Evolutionary conservation across 2,888 invertebrate genomes (phyloP).

Genomic region (Phoronis australis): DNA sequence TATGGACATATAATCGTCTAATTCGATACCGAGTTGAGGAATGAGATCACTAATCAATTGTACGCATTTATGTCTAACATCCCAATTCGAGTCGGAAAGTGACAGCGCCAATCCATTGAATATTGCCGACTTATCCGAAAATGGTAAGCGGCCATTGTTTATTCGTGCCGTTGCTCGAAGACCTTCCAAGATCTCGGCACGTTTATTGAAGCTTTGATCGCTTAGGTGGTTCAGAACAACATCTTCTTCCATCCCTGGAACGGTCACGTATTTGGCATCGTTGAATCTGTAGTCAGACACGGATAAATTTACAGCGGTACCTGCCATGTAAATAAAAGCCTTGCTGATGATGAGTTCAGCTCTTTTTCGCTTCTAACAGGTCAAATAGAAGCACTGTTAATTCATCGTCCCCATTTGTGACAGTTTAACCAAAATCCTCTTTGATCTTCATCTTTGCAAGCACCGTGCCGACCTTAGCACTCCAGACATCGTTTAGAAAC

Average conservation of each 20-base stretch:
- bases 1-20: constrained; percentile 49
- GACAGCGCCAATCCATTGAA: constrained; percentile 51
- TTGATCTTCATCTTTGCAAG: no score
- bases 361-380: no score
- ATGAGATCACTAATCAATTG: constrained; percentile 48
- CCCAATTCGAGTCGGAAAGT: constrained; percentile 53
- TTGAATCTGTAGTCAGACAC: constrained; percentile 28
- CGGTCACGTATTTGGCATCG: constrained; percentile 32
- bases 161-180: constrained; percentile 39
- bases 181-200: constrained; percentile 44
- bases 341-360: no score
- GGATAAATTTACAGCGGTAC: constrained; percentile 37
- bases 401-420: no score
- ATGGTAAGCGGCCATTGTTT: constrained; percentile 45
- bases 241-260: constrained; percentile 45
- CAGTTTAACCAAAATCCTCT: no score
- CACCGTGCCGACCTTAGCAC: no score
- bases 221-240: constrained; percentile 41
- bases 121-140: constrained; percentile 35
- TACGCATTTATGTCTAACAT: constrained; percentile 54
- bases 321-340: constrained; percentile 15
- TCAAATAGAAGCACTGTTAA: no score
- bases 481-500: no score
- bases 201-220: constrained; percentile 44
- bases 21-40: constrained; percentile 41